Evolutionary conservation across 2,797 vertebrate genomes (phyloP).

Genomic region (Macrochelys suwanniensis): DNA sequence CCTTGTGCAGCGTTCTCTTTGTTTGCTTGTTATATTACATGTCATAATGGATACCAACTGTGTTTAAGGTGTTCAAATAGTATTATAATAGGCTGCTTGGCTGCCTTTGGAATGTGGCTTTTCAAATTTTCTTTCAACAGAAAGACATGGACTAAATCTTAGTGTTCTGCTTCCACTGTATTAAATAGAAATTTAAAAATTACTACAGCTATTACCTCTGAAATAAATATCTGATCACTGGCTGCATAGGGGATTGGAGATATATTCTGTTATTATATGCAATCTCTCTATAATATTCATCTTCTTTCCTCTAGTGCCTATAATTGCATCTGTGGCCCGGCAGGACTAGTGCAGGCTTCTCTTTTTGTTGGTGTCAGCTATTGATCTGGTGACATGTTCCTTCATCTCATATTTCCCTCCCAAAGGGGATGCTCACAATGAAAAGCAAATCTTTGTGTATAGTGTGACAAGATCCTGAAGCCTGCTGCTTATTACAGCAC

Average conservation of each 20-base stretch:
- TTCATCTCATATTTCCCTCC: conserved; percentile 58
- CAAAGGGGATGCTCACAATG: conserved; percentile 44
- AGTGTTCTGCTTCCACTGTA: conserved; percentile 3
- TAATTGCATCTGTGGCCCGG: conserved; percentile 41
- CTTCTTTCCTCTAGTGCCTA: conserved; percentile 49
- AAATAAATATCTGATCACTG: conserved; percentile 24
- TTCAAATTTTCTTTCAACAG: not conserved
- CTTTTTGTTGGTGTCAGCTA: conserved; percentile 62
- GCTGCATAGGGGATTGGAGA: conserved; percentile 36
- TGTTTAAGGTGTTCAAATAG: conserved; percentile 30
- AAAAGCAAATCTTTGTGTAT: conserved; percentile 41
- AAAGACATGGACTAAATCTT: not conserved
- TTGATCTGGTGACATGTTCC: conserved; percentile 50
- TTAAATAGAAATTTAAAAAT: conserved; percentile 61
- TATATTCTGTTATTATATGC: conserved; percentile 54
- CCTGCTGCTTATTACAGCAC: conserved; percentile 39
- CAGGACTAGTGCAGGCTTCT: conserved; percentile 56
- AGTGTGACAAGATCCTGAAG: conserved; percentile 18
- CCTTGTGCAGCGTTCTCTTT: conserved; percentile 27
- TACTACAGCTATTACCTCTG: conserved; percentile 31
- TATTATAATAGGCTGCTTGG: not conserved
- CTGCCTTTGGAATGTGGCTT: not conserved
- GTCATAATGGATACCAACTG: conserved; percentile 24
- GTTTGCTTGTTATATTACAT: not conserved
- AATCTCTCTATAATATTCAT: conserved; percentile 49